Percentiles rank a stretch among this genome's conserved stretches.
These are phyloP conservation scores for Accipiter cooperii DNA, from an alignment of 2,113 vertebrate species.

Conservation along the genomic window DNA sequence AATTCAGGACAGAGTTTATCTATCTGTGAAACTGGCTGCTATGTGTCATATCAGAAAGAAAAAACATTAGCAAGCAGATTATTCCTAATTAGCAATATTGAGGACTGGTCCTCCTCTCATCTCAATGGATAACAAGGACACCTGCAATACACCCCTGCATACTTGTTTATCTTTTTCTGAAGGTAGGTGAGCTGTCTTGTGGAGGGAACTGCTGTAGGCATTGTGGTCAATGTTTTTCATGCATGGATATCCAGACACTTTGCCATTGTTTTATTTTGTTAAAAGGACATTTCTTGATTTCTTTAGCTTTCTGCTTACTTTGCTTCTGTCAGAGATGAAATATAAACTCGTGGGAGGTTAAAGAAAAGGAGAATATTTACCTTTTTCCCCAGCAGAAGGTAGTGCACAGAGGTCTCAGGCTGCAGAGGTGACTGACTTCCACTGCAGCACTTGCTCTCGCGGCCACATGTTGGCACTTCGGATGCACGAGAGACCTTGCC, in stretches of 20 bases:
- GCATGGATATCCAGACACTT: neutral
- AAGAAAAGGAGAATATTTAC: neutral
- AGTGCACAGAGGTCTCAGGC: rapidly evolving
- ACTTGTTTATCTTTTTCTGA: neutral
- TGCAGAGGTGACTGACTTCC: neutral
- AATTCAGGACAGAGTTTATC: neutral
- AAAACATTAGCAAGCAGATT: neutral
- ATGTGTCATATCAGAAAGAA: neutral
- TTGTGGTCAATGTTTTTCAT: rapidly evolving
- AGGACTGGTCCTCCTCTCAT: neutral
- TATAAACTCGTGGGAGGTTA: neutral
- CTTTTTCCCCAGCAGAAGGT: neutral
- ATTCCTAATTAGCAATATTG: neutral
- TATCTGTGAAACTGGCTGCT: neutral
- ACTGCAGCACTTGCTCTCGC: neutral
- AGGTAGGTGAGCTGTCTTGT: neutral
- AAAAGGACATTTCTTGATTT: neutral
- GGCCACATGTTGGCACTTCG: neutral
- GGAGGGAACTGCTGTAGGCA: neutral
- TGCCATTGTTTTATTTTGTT: neutral
- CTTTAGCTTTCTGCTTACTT: neutral
- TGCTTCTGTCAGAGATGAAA: neutral
- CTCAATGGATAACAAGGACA: neutral
- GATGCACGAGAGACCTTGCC: rapidly evolving
- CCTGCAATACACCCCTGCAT: neutral